Percentiles rank a stretch among this genome's conserved stretches.
phyloP scores from a whole-genome alignment of 1,140 invertebrate species.

The Carposina sasakii region DNA sequence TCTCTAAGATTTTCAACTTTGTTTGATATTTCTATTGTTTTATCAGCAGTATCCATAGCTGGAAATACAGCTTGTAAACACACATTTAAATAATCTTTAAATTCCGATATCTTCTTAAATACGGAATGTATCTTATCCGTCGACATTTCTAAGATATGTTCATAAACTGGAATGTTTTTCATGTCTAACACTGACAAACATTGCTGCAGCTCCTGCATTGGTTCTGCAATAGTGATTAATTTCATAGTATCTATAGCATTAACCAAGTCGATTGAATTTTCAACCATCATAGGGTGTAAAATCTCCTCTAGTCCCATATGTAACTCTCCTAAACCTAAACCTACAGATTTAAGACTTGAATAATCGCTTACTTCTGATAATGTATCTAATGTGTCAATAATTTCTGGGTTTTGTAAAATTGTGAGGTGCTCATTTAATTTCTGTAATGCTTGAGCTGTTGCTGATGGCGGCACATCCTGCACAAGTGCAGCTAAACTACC shows the following conservation, averaged over 20 bases:
- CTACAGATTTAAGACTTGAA: slow-evolving; percentile 47
- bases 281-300: slow-evolving; percentile 42
- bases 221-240: slow-evolving; percentile 55
- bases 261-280: slow-evolving; percentile 33
- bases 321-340: slow-evolving; percentile 46
- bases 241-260: slow-evolving; percentile 30
- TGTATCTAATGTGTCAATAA: slow-evolving; percentile 44
- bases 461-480: slow-evolving; percentile 23
- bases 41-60: slow-evolving; percentile 34
- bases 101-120: slow-evolving; percentile 33
- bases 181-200: slow-evolving; percentile 47
- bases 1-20: slow-evolving; percentile 32
- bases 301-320: slow-evolving; percentile 54
- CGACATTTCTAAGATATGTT: slow-evolving; percentile 44
- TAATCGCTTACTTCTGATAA: slow-evolving; percentile 47
- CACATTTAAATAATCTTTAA: slow-evolving; percentile 45
- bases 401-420: slow-evolving; percentile 45
- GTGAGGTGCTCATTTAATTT: slow-evolving; percentile 47
- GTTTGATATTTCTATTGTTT: slow-evolving; percentile 38
- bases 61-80: slow-evolving; percentile 37
- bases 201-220: slow-evolving; percentile 57
- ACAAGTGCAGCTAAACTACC: slow-evolving; percentile 26
- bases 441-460: slow-evolving; percentile 34
- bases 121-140: slow-evolving; percentile 42
- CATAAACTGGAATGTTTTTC: slow-evolving; percentile 47